phyloP scores from a whole-genome alignment of 2,797 vertebrate genomes.

The Lophius americanus region DNA sequence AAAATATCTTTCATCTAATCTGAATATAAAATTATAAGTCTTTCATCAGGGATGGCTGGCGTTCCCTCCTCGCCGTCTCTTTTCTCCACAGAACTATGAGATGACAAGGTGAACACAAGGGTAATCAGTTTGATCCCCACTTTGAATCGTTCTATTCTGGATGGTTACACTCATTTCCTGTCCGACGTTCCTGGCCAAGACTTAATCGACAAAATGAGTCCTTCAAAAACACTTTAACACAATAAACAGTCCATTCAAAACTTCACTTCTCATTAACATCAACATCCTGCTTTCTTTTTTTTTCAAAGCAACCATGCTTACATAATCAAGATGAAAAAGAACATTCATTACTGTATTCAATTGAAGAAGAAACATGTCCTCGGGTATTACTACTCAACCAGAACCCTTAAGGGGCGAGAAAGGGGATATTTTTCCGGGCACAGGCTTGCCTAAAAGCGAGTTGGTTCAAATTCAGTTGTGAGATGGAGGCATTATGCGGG shows the following conservation, averaged over 20 bases:
- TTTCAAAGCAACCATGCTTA: constrained; percentile 19
- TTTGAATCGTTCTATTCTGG: constrained; percentile 58
- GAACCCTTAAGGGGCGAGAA: constrained; percentile 23
- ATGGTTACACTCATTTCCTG: constrained; percentile 41
- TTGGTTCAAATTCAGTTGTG: neutral
- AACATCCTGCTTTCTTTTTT: constrained; percentile 23
- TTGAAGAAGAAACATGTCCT: constrained; percentile 39
- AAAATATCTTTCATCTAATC: constrained; percentile 74
- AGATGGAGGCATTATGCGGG: constrained; percentile 6
- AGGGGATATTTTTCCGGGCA: constrained; percentile 53
- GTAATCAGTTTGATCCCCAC: constrained; percentile 65
- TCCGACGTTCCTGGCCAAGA: constrained; percentile 53
- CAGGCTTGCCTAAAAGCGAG: constrained; percentile 32
- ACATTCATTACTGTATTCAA: constrained; percentile 30
- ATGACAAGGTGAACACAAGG: constrained; percentile 77
- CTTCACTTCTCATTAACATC: constrained; percentile 54
- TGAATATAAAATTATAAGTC: constrained; percentile 67
- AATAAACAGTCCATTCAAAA: constrained; percentile 54
- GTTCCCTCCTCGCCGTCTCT: constrained; percentile 29
- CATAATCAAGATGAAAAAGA: constrained; percentile 44
- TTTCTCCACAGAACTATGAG: constrained; percentile 53
- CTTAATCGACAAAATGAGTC: constrained; percentile 55
- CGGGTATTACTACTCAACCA: constrained; percentile 35
- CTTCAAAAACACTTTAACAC: constrained; percentile 32
- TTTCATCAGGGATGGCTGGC: constrained; percentile 39